Conservation (phyloP, 2,888 invertebrate species). For the Pseudeuparius sepicola region DNA sequence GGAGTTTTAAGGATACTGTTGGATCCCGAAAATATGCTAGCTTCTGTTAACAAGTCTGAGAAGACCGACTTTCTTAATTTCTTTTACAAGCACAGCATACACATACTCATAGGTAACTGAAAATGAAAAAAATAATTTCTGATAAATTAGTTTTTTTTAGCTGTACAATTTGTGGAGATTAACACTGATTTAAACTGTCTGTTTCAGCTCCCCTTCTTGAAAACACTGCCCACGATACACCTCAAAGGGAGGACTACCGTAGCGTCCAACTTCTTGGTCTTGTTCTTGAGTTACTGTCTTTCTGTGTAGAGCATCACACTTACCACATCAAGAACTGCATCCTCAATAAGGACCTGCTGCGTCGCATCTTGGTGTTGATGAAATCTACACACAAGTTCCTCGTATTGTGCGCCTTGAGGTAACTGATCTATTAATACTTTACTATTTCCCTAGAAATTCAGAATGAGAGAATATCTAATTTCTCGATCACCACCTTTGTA, state of each 20-base stretch:
- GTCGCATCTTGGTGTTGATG: slow-evolving; percentile 91
- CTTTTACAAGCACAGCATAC: slow-evolving; percentile 98
- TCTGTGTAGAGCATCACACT: slow-evolving; percentile 98
- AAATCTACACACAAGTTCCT: slow-evolving; percentile 96
- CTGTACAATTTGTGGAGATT: neutral
- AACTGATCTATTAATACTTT: too few relatives aligned
- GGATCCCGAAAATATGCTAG: slow-evolving; percentile 97
- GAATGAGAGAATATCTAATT: slow-evolving; percentile 1
- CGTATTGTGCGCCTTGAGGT: slow-evolving; percentile 77
- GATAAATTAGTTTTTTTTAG: too few relatives aligned
- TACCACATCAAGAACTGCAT: slow-evolving; percentile 98
- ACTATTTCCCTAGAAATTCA: neutral
- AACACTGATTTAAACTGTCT: slow-evolving; percentile 5
- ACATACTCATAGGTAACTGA: slow-evolving; percentile 75
- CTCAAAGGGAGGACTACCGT: slow-evolving; percentile 89
- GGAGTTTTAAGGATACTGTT: slow-evolving; percentile 85
- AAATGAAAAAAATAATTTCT: neutral
- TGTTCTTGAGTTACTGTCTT: slow-evolving; percentile 90
- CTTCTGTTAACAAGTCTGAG: slow-evolving; percentile 87
- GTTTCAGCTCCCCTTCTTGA: slow-evolving; percentile 76
- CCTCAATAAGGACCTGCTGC: slow-evolving; percentile 90
- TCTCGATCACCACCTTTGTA: slow-evolving; percentile 29
- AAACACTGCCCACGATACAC: slow-evolving; percentile 84
- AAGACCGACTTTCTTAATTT: slow-evolving; percentile 97
- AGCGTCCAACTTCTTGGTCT: slow-evolving; percentile 92